Evolutionary conservation across 1,140 invertebrate genomes (phyloP).

Genomic region (Tribolium madens): DNA sequence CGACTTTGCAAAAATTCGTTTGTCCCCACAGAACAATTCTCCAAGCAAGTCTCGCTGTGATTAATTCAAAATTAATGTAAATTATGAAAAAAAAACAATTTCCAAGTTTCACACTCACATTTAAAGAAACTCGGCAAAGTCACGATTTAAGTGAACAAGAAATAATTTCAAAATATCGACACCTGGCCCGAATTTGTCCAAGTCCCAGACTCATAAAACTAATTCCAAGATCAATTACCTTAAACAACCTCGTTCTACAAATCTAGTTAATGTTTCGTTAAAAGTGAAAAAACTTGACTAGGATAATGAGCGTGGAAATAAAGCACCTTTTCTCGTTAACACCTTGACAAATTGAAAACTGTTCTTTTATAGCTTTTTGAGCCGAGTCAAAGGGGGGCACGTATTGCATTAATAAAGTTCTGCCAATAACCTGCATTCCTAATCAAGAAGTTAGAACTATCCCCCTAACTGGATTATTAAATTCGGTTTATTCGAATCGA

Average conservation of each 20-base stretch:
- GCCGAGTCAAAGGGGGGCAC: not conserved
- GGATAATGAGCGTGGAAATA: not conserved
- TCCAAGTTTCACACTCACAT: too few species aligned
- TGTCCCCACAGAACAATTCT: too few species aligned
- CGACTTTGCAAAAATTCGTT: too few species aligned
- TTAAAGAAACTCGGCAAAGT: too few species aligned
- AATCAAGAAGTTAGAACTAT: conserved; percentile 29
- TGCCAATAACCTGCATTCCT: conserved; percentile 18
- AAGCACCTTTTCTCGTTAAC: not conserved
- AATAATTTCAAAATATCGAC: not conserved
- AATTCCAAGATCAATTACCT: not conserved
- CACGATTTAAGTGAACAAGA: not conserved
- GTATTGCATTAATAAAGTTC: not conserved
- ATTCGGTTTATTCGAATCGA: conserved; percentile 12
- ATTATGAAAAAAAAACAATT: too few species aligned
- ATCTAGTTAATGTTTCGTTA: not conserved
- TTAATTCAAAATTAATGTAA: too few species aligned
- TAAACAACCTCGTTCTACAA: not conserved
- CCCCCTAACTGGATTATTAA: conserved; percentile 29
- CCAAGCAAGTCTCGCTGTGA: too few species aligned
- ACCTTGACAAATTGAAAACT: not conserved
- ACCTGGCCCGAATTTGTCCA: not conserved
- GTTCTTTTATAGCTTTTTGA: not conserved
- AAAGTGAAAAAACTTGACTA: not conserved
- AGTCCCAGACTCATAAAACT: not conserved